Base-by-base conservation (phyloP, 1,140 invertebrate species). In the Ericerus pela region DNA sequence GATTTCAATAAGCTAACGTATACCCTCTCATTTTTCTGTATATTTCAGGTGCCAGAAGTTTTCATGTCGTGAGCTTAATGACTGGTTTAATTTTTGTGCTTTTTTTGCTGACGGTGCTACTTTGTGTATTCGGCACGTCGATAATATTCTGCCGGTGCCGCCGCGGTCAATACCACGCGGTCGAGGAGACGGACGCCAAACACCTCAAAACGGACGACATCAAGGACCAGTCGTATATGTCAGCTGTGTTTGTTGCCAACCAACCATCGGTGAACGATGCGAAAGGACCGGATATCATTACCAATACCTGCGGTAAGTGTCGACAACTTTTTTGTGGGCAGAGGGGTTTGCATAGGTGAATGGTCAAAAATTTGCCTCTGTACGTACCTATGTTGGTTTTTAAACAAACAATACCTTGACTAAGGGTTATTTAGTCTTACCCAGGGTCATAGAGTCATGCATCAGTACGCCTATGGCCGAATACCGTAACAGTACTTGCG, bases 281-380 rank as follows among this genome's bases (percentile, higher is more conserved):
- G 20, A 47, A 47, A 47, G 41, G 41, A 47, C 41, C 41, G 26
- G 41, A 47, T 47, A 47, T 47, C 8, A 47, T 47, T 14, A 47
- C 41, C 10, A 47, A 47, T 47, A 47, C 41, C 10, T 47, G 22
- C 16, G 41, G 41, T 47, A 47, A 47, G 41, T 47, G 20, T 10
- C 20, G 5, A 16, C 37, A n/a, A n/a, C n/a, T n/a, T n/a, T n/a
- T n/a, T n/a, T 10, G n/a, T 10, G 31, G 8, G 31, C 31, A n/a
- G 31, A 33, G 31, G 31, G 31, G 31, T 33, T 33, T n/a, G n/a
- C n/a, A n/a, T n/a, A n/a, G n/a, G n/a, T n/a, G n/a, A n/a, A n/a
- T n/a, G n/a, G n/a, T n/a, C n/a, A n/a, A n/a, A n/a, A n/a, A n/a
- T n/a, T n/a, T n/a, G n/a, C n/a, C n/a, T n/a, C n/a, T n/a, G n/a